Evolutionary conservation across 1,140 invertebrate species (phyloP), one percentile per base, ranked within the genome.

Genomic region (Zaprionus kolodkinae): DNA sequence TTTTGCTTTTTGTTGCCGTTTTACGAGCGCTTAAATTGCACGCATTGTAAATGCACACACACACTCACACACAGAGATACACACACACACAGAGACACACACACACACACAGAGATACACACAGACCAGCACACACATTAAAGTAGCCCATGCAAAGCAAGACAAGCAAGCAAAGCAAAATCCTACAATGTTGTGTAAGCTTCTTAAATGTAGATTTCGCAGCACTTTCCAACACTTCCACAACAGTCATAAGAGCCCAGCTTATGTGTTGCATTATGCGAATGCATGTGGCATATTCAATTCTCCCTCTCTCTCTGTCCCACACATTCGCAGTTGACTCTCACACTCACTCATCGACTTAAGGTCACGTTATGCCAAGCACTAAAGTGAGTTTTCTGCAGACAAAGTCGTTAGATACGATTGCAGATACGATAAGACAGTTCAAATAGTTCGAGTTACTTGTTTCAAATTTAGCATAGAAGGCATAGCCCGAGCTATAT

Each of bases 21-120:
- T 80, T 80, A 86, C 52, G 70, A 74, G 62, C 63, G 11, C 54
- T 64, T 52, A 70, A 84, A 74, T 84, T 84, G 72, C 72, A 83
- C 56, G 69, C 81, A 84, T 73, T 77, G 66, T 79, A 71, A 81
- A 75, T 68, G 48, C 59, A 54, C 45, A 25, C 35, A 74, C 35
- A 52, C 9, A 25, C 21, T 54, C 7, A 45, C 33, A 76, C 43
- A 43, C 3, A 45, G n/a, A 62, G 3, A 78, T 15, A 38, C 30
- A 54, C 15, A 45, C 17, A 48, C 13, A 54, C 13, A 25, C 12
- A 61, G 5, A 66, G 10, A 50, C 4, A 40, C 10, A 57, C 9
- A 27, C 30, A 11, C 30, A 48, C 13, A 54, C 13, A 25, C 12
- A 61, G 5, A 66, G 10, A 50, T 4, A 40, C 10, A 57, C 9